Evolutionary conservation across 1,140 invertebrate genomes (phyloP).

Genomic region (Saxidomus purpurata): DNA sequence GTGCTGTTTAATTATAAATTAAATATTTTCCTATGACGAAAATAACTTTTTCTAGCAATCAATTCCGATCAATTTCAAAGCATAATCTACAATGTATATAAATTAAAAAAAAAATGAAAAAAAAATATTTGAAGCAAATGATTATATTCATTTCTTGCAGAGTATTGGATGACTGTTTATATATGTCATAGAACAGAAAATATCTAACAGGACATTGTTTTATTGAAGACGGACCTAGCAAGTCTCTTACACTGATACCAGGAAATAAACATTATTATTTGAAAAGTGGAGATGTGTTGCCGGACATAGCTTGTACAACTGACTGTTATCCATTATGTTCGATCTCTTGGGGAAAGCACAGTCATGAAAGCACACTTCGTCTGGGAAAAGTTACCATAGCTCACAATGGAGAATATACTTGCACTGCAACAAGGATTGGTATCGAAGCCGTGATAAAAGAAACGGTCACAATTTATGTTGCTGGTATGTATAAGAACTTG

Average conservation of each 20-base stretch:
- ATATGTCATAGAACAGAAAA: no score
- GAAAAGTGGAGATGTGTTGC: not conserved
- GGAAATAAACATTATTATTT: not conserved
- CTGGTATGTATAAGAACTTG: no score
- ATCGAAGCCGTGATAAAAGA: not conserved
- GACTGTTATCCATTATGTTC: not conserved
- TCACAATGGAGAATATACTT: not conserved
- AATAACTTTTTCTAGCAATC: no score
- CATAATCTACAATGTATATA: no score
- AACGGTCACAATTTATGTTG: not conserved
- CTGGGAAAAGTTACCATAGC: not conserved
- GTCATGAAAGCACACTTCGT: not conserved
- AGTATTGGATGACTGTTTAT: no score
- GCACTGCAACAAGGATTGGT: not conserved
- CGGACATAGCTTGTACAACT: not conserved
- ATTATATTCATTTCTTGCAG: no score
- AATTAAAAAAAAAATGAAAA: no score
- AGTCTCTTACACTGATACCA: not conserved
- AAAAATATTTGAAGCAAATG: no score
- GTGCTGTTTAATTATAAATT: no score
- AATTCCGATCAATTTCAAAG: no score
- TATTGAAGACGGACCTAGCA: not conserved
- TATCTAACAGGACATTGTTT: no score
- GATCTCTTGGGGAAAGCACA: not conserved
- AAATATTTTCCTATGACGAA: no score